Conservation (phyloP, 2,113 vertebrate genomes). For the Mugil cephalus region DNA sequence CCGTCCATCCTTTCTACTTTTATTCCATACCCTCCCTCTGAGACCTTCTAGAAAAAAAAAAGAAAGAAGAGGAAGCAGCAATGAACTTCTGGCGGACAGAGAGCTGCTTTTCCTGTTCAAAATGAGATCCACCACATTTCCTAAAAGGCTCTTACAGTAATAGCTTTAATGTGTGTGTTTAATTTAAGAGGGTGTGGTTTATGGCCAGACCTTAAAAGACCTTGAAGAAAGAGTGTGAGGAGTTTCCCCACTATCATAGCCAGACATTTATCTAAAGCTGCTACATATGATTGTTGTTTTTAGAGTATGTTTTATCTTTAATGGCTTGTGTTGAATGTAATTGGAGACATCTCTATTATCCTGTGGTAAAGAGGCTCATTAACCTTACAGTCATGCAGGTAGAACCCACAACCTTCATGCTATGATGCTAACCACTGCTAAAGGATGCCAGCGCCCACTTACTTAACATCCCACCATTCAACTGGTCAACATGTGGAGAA, state of each 20-base stretch:
- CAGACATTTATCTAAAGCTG: too few species aligned
- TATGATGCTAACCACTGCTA: too few species aligned
- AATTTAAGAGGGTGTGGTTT: background rate
- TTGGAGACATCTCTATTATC: too few species aligned
- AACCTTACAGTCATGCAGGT: too few species aligned
- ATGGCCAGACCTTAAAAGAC: slow-evolving; percentile 10
- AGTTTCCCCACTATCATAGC: background rate
- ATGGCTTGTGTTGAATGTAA: too few species aligned
- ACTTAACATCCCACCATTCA: too few species aligned
- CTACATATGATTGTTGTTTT: too few species aligned
- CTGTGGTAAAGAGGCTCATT: too few species aligned
- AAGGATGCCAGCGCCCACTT: too few species aligned
- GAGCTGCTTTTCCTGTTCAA: slow-evolving; percentile 12
- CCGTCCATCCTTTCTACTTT: background rate
- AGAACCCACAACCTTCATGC: too few species aligned
- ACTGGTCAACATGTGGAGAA: too few species aligned
- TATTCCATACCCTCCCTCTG: background rate
- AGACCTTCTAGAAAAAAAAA: background rate
- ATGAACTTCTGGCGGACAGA: background rate
- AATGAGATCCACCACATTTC: slow-evolving; percentile 2
- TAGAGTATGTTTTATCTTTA: too few species aligned
- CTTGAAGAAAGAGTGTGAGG: background rate
- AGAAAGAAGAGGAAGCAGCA: slow-evolving; percentile 11
- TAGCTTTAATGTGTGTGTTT: slow-evolving; percentile 9
- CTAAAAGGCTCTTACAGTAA: slow-evolving; percentile 48